phyloP scores from a whole-genome alignment of 2,113 vertebrate species.

The Suncus etruscus region DNA sequence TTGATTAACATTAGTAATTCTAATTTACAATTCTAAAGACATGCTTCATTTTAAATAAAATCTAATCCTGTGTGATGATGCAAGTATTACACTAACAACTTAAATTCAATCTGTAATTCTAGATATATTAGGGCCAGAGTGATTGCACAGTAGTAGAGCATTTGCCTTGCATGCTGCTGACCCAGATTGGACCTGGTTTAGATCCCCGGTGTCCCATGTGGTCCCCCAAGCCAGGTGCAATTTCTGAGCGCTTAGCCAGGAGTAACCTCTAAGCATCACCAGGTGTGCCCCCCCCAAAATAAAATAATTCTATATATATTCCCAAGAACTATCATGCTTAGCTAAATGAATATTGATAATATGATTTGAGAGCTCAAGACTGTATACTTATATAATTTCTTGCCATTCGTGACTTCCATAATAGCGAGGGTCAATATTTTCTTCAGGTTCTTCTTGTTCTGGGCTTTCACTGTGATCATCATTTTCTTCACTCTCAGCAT shows the following conservation, averaged over 20 bases:
- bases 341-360: constrained; percentile 44
- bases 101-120: constrained; percentile 44
- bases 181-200: no score
- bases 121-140: not conserved
- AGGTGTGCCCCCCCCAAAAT: no score
- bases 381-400: constrained; percentile 44
- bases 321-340: constrained; percentile 7
- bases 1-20: constrained; percentile 42
- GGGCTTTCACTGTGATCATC: constrained; percentile 73
- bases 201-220: no score
- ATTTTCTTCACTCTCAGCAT: constrained; percentile 82
- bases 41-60: constrained; percentile 37
- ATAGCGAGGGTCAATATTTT: constrained; percentile 82
- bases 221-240: no score
- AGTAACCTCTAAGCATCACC: no score
- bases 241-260: no score
- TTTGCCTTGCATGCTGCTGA: no score
- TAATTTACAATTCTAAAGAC: constrained; percentile 61
- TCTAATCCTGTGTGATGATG: constrained; percentile 17
- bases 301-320: constrained; percentile 37
- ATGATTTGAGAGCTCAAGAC: constrained; percentile 27
- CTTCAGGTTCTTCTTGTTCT: constrained; percentile 80
- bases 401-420: constrained; percentile 73
- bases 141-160: no score
- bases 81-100: constrained; percentile 8